phyloP scores from a whole-genome alignment of 1,140 invertebrate species.

The Alviniconcha marisindica region DNA sequence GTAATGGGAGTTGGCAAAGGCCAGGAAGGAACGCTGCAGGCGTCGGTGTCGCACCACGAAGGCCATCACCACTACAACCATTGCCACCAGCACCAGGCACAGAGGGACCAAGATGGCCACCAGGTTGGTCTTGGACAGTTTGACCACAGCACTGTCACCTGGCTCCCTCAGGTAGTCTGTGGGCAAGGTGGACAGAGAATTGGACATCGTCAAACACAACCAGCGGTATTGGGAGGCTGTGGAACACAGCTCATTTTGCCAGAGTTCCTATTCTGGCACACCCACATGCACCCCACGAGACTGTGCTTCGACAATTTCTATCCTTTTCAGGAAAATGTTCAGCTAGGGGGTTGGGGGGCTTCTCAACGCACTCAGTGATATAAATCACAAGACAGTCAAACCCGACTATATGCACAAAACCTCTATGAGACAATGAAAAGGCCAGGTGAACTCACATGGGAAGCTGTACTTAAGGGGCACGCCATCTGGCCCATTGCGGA shows the following conservation, averaged over 20 bases:
- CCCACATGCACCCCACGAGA: background rate
- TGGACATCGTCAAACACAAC: too few species aligned
- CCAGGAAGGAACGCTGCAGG: constrained; percentile 86
- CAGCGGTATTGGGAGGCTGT: too few species aligned
- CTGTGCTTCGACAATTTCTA: background rate
- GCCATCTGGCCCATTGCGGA: background rate
- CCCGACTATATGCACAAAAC: background rate
- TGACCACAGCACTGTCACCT: constrained; percentile 2
- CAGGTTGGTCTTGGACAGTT: constrained; percentile 62
- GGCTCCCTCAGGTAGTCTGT: background rate
- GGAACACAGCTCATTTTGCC: background rate
- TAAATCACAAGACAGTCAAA: background rate
- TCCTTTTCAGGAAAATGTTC: background rate
- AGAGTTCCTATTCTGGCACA: background rate
- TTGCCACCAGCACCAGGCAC: constrained; percentile 79
- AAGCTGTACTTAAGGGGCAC: background rate
- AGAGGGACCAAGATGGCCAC: constrained; percentile 78
- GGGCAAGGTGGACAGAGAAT: too few species aligned
- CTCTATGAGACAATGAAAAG: background rate
- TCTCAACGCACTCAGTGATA: background rate
- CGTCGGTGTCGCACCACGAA: constrained; percentile 85
- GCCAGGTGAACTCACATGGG: background rate
- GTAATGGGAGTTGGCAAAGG: constrained; percentile 91
- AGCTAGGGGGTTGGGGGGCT: background rate
- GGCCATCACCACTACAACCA: constrained; percentile 80